Conservation (phyloP, 2,888 invertebrate genomes). For the Drosophila paucipuncta region DNA sequence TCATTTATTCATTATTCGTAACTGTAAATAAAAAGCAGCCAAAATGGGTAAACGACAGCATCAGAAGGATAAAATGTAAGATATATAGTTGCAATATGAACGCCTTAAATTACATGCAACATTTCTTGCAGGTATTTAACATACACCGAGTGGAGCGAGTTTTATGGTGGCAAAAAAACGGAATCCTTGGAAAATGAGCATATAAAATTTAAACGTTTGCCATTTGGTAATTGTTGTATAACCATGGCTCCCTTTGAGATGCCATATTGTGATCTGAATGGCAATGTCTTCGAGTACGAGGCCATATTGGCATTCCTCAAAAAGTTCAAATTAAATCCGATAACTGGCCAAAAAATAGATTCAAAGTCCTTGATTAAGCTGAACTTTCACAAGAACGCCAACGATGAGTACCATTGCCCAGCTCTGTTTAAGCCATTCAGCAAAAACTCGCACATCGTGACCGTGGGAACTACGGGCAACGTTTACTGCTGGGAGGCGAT, state of each 20-base stretch:
- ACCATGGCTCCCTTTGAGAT: conserved; percentile 96
- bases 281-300: conserved; percentile 96
- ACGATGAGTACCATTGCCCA: conserved; percentile 95
- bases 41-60: conserved; percentile 97
- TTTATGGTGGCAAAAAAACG: conserved; percentile 94
- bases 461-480: conserved; percentile 96
- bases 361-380: conserved; percentile 93
- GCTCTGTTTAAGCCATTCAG: conserved; percentile 96
- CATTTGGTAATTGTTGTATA: conserved; percentile 96
- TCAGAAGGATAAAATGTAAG: conserved; percentile 97
- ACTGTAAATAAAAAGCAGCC: conserved; percentile 27
- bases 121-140: conserved; percentile 80
- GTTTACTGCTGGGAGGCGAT: conserved; percentile 98
- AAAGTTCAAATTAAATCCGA: conserved; percentile 96
- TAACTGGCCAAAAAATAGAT: conserved; percentile 95
- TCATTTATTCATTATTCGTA: conserved; percentile 20
- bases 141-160: conserved; percentile 88
- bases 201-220: conserved; percentile 94
- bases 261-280: conserved; percentile 95
- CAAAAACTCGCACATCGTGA: conserved; percentile 97
- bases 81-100: conserved; percentile 9
- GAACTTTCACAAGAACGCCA: conserved; percentile 93
- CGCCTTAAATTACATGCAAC: background rate
- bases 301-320: conserved; percentile 94
- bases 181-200: conserved; percentile 90